Base-by-base conservation (phyloP, 2,888 invertebrate genomes). In the Tinea pellionella region DNA sequence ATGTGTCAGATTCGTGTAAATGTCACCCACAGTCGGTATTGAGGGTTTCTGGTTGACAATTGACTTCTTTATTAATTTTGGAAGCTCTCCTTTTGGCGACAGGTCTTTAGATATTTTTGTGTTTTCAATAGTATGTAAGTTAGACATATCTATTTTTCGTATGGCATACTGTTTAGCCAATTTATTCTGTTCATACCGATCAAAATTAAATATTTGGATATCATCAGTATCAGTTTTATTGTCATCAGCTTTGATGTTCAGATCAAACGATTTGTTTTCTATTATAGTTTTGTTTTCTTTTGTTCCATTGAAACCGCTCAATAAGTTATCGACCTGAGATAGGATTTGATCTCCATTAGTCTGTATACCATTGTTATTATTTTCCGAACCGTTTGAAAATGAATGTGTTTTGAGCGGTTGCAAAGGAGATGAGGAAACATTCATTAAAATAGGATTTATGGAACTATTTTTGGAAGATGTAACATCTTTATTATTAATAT, bases 161-260 rank as follows among this genome's bases (percentile, higher is more conserved):
- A 86, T 78, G 61, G 71, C 70, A 64, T 71, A 80, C 63, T 84
- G 78, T 66, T 67, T 73, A 61, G 73, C 67, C 47, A 78, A 66
- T 69, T 85, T 86, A 61, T 71, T 83, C 67, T 86, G 86, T 69
- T 88, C 88, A 62, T 88, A 88, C n/a, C 80, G 78, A 69, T 88
- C 88, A 60, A 88, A 88, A 65, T 88, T 88, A 66, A 88, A 88
- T 72, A 88, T 83, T 74, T 88, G 86, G 16, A 88, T 78, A 43
- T 82, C 80, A 59, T 84, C 70, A 62, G 71, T 77, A 65, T 81
- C 78, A 15, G 78, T 71, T 13, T 73, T 72, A 19, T 67, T 61
- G 41, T 64, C 66, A 32, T 75, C 71, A 32, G n/a, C 47, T 15
- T 63, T 68, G 62, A 74, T 73, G 56, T 63, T 63, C 24, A 63